phyloP scores from a whole-genome alignment of 2,888 invertebrate genomes.

The Teleiodes luculella region DNA sequence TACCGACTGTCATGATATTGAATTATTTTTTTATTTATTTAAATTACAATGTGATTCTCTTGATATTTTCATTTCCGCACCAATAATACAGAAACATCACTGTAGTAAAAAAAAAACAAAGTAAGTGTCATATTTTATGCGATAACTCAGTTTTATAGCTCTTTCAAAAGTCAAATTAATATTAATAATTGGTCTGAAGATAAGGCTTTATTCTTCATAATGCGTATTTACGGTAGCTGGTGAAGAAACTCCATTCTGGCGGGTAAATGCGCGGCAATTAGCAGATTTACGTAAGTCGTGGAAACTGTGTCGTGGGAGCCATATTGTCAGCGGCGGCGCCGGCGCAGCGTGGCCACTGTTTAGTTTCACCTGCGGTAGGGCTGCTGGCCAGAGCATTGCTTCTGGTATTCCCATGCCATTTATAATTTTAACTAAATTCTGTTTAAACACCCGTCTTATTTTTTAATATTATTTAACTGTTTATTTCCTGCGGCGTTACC shows the following conservation, averaged over 20 bases:
- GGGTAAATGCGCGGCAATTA: constrained; percentile 59
- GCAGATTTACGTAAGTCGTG: constrained; percentile 68
- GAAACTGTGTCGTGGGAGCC: constrained; percentile 71
- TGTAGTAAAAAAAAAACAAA: neutral
- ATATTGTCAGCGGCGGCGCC: constrained; percentile 52
- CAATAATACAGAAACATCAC: no score
- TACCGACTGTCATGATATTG: neutral
- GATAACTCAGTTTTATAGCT: neutral
- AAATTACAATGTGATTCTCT: no score
- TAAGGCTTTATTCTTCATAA: constrained; percentile 33
- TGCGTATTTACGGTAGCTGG: constrained; percentile 32
- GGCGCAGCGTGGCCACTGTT: constrained; percentile 16
- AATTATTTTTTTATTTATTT: no score
- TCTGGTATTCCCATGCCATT: no score
- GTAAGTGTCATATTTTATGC: no score
- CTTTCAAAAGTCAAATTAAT: constrained; percentile 11
- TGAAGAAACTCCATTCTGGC: constrained; percentile 59
- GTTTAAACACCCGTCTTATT: no score
- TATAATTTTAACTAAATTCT: no score
- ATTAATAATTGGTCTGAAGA: constrained; percentile 26
- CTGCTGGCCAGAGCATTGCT: no score
- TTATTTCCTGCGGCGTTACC: no score
- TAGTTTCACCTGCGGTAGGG: constrained; percentile 6
- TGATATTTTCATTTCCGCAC: no score
- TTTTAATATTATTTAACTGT: no score